These are phyloP conservation scores for Nycticebus coucang DNA, from an alignment of 2,113 vertebrate species.

Conservation along the genomic window DNA sequence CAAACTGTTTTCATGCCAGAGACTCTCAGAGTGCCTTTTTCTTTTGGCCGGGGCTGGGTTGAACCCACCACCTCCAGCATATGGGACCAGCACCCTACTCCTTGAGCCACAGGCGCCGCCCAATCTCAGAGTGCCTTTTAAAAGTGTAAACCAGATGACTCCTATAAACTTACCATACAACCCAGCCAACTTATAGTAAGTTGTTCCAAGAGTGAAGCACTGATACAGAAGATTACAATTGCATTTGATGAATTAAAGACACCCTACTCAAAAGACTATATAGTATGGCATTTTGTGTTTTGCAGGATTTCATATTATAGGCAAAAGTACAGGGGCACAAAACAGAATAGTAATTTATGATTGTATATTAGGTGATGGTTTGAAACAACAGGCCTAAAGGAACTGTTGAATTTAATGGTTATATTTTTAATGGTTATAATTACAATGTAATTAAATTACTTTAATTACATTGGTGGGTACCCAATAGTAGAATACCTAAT, in stretches of 20 bases:
- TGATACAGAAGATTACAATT: not conserved
- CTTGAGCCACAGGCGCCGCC: too few species aligned
- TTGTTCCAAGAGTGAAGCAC: not conserved
- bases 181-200: not conserved
- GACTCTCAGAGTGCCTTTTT: not conserved
- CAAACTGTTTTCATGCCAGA: not conserved
- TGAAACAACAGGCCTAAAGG: not conserved
- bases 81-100: too few species aligned
- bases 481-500: too few species aligned
- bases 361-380: not conserved
- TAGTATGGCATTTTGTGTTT: not conserved
- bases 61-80: too few species aligned
- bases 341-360: not conserved
- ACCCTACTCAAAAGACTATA: not conserved
- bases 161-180: not conserved
- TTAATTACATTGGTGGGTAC: not conserved
- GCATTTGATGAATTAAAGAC: not conserved
- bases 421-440: too few species aligned
- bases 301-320: not conserved
- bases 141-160: not conserved
- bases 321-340: not conserved
- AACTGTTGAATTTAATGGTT: not conserved
- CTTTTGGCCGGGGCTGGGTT: too few species aligned
- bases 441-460: too few species aligned
- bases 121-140: not conserved